Conservation (phyloP, 1,140 invertebrate species). For the Phymorhynchus buccinoides region DNA sequence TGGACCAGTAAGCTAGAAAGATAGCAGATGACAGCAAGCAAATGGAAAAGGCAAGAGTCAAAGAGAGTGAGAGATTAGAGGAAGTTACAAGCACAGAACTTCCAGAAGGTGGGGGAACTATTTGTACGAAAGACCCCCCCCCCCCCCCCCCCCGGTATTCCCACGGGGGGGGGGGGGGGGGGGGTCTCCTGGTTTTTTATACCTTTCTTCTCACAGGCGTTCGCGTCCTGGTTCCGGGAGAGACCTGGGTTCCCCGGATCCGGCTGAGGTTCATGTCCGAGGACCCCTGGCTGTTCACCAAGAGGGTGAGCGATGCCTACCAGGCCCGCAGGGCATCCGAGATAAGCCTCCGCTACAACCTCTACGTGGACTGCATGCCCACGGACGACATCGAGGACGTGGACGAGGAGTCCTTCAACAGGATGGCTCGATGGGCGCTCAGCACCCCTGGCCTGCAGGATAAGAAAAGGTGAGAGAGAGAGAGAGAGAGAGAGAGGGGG, state of each 20-base stretch:
- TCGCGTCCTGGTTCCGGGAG: constrained; percentile 49
- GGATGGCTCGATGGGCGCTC: constrained; percentile 72
- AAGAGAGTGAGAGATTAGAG: no score
- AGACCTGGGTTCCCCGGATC: constrained; percentile 78
- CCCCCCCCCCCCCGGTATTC: no score
- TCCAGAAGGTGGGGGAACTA: no score
- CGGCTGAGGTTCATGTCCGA: constrained; percentile 82
- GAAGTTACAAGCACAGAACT: no score
- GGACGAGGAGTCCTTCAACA: constrained; percentile 73
- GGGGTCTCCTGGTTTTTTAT: no score
- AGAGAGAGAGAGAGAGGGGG: neutral
- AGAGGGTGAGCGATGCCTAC: constrained; percentile 78
- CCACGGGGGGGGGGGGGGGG: no score
- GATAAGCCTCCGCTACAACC: constrained; percentile 78
- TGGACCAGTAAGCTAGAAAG: no score
- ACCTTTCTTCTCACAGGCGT: neutral
- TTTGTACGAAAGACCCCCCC: no score
- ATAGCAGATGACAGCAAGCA: no score
- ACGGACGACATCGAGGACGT: constrained; percentile 78
- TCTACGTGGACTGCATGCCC: constrained; percentile 82
- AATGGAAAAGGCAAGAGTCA: no score
- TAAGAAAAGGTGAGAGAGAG: constrained; percentile 52
- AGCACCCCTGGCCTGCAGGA: constrained; percentile 64
- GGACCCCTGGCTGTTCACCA: constrained; percentile 79
- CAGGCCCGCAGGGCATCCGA: constrained; percentile 77